These are phyloP conservation scores for Parnassius smintheus DNA, from an alignment of 2,888 invertebrate genomes.

Conservation along the genomic window DNA sequence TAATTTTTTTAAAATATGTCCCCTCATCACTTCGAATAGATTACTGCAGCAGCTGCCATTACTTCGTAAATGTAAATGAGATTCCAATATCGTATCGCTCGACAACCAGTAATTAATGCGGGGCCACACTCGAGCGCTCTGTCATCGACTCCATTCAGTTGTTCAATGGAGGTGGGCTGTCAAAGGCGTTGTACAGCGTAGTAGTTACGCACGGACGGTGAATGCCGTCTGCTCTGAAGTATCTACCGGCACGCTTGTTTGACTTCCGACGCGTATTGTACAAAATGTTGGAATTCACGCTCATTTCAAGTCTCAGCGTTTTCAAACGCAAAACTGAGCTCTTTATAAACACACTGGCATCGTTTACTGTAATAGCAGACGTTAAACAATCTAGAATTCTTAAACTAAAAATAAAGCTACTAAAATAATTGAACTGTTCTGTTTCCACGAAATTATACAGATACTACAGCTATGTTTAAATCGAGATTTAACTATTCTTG, in stretches of 20 bases:
- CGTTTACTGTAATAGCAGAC: constrained; percentile 14
- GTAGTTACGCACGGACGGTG: constrained; percentile 59
- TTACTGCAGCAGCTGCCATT: constrained; percentile 31
- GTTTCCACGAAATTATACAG: neutral
- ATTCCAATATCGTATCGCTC: constrained; percentile 48
- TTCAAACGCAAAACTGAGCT: constrained; percentile 25
- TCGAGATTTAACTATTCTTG: too few species aligned
- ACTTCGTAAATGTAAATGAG: constrained; percentile 50
- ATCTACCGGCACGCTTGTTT: constrained; percentile 44
- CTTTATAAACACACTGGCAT: constrained; percentile 17
- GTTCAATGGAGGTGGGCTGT: constrained; percentile 67
- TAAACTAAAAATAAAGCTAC: constrained; percentile 16
- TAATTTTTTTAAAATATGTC: constrained; percentile 12
- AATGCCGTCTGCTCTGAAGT: constrained; percentile 77
- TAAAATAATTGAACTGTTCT: constrained; percentile 1
- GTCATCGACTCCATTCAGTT: constrained; percentile 68
- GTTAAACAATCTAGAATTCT: constrained; percentile 17
- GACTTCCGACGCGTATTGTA: constrained; percentile 57
- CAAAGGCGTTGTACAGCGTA: constrained; percentile 56
- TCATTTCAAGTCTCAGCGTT: constrained; percentile 29
- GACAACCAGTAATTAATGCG: constrained; percentile 71
- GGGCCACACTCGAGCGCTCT: constrained; percentile 54
- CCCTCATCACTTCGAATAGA: constrained; percentile 28
- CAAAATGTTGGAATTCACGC: constrained; percentile 27
- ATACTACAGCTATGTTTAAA: neutral